Evolutionary conservation across 2,113 vertebrate genomes (phyloP).

Genomic region (Phalacrocorax aristotelis): DNA sequence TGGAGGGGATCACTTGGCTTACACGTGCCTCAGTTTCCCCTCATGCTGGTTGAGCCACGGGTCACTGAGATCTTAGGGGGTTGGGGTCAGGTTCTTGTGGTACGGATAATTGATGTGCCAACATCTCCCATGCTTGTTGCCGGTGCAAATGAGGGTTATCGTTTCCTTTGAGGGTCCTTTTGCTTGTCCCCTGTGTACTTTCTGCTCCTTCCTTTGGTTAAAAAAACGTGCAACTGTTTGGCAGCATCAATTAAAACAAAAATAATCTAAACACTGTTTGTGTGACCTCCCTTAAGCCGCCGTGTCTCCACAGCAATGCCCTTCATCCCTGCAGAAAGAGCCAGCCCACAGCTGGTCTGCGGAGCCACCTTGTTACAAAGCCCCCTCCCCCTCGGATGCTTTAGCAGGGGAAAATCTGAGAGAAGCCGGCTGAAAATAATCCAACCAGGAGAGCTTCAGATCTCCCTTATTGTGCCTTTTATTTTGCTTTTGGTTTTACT

Average conservation of each 20-base stretch:
- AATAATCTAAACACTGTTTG: fast-evolving
- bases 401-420: not conserved
- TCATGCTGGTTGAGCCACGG: not conserved
- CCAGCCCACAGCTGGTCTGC: not conserved
- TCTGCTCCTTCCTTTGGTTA: not conserved
- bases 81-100: not conserved
- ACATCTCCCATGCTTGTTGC: not conserved
- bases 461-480: not conserved
- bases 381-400: not conserved
- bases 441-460: not conserved
- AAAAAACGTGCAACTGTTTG: not conserved
- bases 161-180: not conserved
- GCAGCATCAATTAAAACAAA: not conserved
- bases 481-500: not conserved
- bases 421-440: not conserved
- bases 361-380: not conserved
- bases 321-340: not conserved
- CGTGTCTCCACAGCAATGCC: not conserved
- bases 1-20: not conserved
- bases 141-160: not conserved
- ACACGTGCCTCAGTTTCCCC: not conserved
- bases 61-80: not conserved
- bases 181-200: not conserved
- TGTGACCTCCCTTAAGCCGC: not conserved
- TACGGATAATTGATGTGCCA: not conserved